A percentile compares a stretch with the other conserved stretches of the same genome.
phyloP scores from a whole-genome alignment of 2,888 invertebrate species.

The Cetonia aurata region DNA sequence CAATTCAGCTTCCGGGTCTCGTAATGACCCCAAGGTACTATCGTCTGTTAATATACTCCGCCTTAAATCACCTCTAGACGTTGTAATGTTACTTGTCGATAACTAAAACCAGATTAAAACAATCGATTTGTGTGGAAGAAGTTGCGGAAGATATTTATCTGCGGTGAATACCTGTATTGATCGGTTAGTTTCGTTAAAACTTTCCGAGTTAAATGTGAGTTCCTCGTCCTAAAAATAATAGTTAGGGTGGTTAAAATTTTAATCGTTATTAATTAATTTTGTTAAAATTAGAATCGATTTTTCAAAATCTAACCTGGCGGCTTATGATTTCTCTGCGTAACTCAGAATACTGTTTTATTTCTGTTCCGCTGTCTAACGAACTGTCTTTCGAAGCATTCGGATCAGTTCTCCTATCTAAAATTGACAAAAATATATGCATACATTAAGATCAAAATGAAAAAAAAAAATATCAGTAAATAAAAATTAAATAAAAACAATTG shows the following conservation, averaged over 20 bases:
- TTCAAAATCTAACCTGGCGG: slow-evolving; percentile 25
- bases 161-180: slow-evolving; percentile 20
- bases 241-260: slow-evolving; percentile 1
- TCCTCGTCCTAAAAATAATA: slow-evolving; percentile 41
- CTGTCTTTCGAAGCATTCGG: slow-evolving; percentile 84
- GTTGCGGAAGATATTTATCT: neutral
- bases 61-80: slow-evolving; percentile 67
- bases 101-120: slow-evolving; percentile 44
- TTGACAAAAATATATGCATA: slow-evolving; percentile 64
- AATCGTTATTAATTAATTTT: slow-evolving; percentile 11
- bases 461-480: too few species aligned
- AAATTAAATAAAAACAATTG: neutral
- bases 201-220: slow-evolving; percentile 32
- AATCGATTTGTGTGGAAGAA: too few species aligned
- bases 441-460: too few species aligned
- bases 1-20: slow-evolving; percentile 68
- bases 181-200: slow-evolving; percentile 43
- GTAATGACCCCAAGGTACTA: slow-evolving; percentile 72
- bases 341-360: slow-evolving; percentile 66
- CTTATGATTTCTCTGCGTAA: slow-evolving; percentile 68
- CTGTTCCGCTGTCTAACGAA: slow-evolving; percentile 78
- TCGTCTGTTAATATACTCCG: slow-evolving; percentile 77
- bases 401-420: slow-evolving; percentile 71
- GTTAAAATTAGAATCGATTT: slow-evolving; percentile 7
- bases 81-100: slow-evolving; percentile 61